Evolutionary conservation across 2,113 vertebrate species (phyloP).

Genomic region (Ictalurus furcatus): DNA sequence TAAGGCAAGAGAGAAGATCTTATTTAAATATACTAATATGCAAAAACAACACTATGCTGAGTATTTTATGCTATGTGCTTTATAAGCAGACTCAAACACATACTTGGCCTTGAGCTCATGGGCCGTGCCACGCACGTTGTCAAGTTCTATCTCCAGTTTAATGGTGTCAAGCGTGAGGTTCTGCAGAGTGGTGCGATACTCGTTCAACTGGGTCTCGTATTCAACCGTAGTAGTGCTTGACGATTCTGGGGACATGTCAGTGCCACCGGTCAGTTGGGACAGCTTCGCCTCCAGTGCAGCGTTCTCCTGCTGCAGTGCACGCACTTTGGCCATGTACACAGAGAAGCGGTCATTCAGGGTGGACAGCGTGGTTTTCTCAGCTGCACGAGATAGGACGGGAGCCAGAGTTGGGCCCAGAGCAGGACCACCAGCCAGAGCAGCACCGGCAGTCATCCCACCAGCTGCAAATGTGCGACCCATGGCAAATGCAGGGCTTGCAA

Average conservation of each 20-base stretch:
- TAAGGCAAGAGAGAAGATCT: not conserved
- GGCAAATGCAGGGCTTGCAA: slow-evolving; percentile 60
- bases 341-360: slow-evolving; percentile 66
- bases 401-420: slow-evolving; percentile 29
- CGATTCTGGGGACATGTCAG: slow-evolving; percentile 55
- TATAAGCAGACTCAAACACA: slow-evolving; percentile 23
- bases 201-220: slow-evolving; percentile 62
- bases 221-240: slow-evolving; percentile 54
- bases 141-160: slow-evolving; percentile 65
- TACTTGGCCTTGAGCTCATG: slow-evolving; percentile 70
- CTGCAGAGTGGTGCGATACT: slow-evolving; percentile 61
- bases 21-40: not conserved
- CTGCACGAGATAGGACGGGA: slow-evolving; percentile 58
- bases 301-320: slow-evolving; percentile 64
- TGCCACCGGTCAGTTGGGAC: slow-evolving; percentile 64
- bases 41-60: not conserved
- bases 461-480: slow-evolving; percentile 63
- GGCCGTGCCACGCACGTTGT: slow-evolving; percentile 64
- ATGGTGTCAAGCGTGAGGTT: slow-evolving; percentile 64
- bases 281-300: slow-evolving; percentile 63
- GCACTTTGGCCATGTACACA: slow-evolving; percentile 62
- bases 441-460: slow-evolving; percentile 56
- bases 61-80: not conserved
- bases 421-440: slow-evolving; percentile 44
- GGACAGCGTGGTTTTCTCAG: slow-evolving; percentile 63